phyloP scores from a whole-genome alignment of 2,888 invertebrate species.

The Nomada ferruginata region DNA sequence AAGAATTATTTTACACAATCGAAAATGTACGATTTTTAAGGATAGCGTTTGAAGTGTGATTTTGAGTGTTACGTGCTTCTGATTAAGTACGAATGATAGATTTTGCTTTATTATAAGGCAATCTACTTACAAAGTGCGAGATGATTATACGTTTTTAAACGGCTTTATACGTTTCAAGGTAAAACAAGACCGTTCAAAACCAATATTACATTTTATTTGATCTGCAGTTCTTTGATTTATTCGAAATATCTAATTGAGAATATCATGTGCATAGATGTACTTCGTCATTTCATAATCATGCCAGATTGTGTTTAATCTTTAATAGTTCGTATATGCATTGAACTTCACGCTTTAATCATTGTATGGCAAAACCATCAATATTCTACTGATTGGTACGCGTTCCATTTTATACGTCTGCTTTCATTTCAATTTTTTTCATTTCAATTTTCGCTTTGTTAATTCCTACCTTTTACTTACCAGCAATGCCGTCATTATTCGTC shows the following conservation, averaged over 20 bases:
- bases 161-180: background rate
- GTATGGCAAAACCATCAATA: background rate
- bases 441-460: background rate
- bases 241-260: background rate
- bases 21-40: background rate
- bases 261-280: background rate
- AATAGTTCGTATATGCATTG: background rate
- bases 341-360: background rate
- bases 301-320: conserved; percentile 7
- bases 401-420: too few species aligned
- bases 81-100: background rate
- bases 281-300: background rate
- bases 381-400: background rate
- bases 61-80: conserved; percentile 5
- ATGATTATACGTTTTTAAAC: too few species aligned
- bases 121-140: background rate
- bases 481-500: background rate
- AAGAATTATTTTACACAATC: background rate
- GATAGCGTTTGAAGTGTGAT: background rate
- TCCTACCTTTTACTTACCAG: background rate
- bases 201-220: background rate
- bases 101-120: conserved; percentile 3
- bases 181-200: background rate
- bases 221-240: background rate
- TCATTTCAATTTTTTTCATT: background rate